Evolutionary conservation across 1,140 invertebrate species (phyloP).

Genomic region (Ganaspis sp.): DNA sequence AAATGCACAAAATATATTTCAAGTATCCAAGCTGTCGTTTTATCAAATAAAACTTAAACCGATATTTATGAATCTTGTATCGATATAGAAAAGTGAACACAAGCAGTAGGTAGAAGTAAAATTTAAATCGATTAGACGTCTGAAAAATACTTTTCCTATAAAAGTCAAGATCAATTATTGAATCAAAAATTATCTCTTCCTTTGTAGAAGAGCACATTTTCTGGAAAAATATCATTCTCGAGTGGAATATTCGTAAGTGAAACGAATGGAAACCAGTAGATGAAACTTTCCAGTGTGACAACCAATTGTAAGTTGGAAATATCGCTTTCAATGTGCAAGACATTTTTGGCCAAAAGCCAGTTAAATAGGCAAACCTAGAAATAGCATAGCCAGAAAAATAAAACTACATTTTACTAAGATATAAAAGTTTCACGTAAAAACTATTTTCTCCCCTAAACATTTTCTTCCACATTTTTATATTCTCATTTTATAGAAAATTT

Average conservation of each 20-base stretch:
- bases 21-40: background rate
- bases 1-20: background rate
- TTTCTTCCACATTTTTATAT: too few relatives aligned
- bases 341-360: slow-evolving; percentile 49
- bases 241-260: background rate
- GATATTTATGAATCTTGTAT: background rate
- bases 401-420: slow-evolving; percentile 12
- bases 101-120: background rate
- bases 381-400: slow-evolving; percentile 45
- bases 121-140: background rate
- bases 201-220: background rate
- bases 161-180: background rate
- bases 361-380: slow-evolving; percentile 51
- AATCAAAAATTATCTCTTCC: background rate
- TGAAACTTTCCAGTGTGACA: background rate
- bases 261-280: background rate
- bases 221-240: background rate
- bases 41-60: slow-evolving; percentile 14
- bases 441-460: too few relatives aligned
- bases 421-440: background rate
- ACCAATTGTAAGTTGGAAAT: slow-evolving; percentile 6
- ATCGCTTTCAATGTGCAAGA: slow-evolving; percentile 15
- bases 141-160: slow-evolving; percentile 14
- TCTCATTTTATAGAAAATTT: too few relatives aligned
- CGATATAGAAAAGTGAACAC: background rate